Percentiles rank a stretch among this genome's conserved stretches.
Evolutionary conservation across 2,113 vertebrate genomes (phyloP).

Genomic region (Danionella cerebrum): DNA sequence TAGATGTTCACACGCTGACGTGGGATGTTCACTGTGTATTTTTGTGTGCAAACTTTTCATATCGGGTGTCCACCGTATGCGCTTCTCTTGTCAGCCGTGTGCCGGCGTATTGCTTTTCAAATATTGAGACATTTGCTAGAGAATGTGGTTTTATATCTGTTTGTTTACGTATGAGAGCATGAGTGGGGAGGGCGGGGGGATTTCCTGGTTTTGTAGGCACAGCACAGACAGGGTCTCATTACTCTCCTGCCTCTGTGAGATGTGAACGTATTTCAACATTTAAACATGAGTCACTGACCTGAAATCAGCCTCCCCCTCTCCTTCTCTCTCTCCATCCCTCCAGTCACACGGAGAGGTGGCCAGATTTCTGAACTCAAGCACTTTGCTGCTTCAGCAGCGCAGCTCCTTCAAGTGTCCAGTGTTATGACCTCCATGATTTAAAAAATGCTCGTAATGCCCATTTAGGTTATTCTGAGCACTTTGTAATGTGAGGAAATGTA

Average conservation of each 20-base stretch:
- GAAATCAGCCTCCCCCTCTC: too few species aligned
- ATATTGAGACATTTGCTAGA: too few species aligned
- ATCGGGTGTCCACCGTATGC: neutral
- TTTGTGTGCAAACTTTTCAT: neutral
- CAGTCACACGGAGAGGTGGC: too few species aligned
- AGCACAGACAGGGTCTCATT: constrained; percentile 35
- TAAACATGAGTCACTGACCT: too few species aligned
- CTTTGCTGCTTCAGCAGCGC: neutral
- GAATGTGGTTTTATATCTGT: neutral
- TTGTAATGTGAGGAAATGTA: neutral
- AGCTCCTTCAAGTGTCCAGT: neutral
- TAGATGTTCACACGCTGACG: neutral
- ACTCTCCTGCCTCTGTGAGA: too few species aligned
- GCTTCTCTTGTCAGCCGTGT: neutral
- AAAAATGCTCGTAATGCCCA: neutral
- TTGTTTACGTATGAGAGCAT: neutral
- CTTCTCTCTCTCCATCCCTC: too few species aligned
- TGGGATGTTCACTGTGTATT: constrained; percentile 1
- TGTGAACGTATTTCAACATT: too few species aligned
- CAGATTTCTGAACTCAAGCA: neutral
- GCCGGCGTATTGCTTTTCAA: too few species aligned
- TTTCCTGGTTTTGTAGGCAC: constrained; percentile 22
- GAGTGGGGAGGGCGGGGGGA: neutral
- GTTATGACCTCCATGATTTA: neutral
- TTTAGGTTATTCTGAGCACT: neutral